Percentiles rank a stretch among this genome's conserved stretches.
Conservation (phyloP, 53 echinoderm and acorn worm species). For the Antedon mediterranea region DNA sequence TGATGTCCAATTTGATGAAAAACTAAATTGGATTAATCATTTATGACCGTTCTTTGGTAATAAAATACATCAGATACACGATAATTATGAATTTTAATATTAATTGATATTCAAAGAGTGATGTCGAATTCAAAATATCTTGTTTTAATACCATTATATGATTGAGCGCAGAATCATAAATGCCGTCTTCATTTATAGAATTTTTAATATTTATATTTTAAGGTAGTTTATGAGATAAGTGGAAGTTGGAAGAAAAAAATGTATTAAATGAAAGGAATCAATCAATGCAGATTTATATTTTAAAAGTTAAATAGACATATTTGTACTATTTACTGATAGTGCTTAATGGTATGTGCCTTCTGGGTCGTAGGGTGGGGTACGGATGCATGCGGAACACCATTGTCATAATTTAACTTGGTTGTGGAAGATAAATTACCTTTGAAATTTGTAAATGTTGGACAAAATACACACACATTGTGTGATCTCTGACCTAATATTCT, state of each 20-base stretch:
- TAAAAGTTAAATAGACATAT: no score
- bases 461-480: no score
- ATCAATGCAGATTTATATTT: no score
- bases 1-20: not conserved
- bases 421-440: no score
- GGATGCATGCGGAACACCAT: no score
- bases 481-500: no score
- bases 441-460: no score
- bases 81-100: not conserved
- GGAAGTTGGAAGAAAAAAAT: not conserved
- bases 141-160: not conserved
- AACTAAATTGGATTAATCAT: not conserved
- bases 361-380: no score
- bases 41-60: not conserved
- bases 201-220: not conserved
- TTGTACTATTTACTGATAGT: no score
- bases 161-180: not conserved
- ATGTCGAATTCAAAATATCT: not conserved
- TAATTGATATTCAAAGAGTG: not conserved
- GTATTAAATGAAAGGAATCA: no score
- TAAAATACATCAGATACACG: not conserved
- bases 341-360: no score
- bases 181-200: not conserved
- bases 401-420: no score
- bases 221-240: not conserved